phyloP scores from a whole-genome alignment of 2,113 vertebrate species.

The Pseudopipra pipra region DNA sequence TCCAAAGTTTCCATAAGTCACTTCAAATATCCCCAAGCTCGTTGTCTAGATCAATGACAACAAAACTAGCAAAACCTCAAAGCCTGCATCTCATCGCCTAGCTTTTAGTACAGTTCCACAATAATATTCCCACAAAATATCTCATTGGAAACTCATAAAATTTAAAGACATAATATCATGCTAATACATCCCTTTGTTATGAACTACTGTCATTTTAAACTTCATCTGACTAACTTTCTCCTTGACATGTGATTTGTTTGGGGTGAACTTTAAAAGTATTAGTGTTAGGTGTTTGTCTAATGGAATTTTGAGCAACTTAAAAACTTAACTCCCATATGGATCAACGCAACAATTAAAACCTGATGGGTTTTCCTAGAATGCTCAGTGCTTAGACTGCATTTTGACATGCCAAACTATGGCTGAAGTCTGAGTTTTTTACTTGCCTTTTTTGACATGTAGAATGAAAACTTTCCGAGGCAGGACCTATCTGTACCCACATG shows the following conservation, averaged over 20 bases:
- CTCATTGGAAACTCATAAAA: background rate
- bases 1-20: background rate
- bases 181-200: background rate
- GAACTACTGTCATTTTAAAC: background rate
- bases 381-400: background rate
- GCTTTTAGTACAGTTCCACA: background rate
- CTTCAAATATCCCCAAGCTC: background rate
- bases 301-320: background rate
- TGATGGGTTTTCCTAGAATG: background rate
- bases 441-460: background rate
- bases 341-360: background rate
- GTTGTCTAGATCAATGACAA: background rate
- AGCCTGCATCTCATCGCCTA: background rate
- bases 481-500: background rate
- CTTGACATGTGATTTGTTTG: fast-evolving
- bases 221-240: background rate
- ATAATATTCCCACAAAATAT: background rate
- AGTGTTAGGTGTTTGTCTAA: too few relatives aligned
- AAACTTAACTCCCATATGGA: background rate
- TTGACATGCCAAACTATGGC: background rate
- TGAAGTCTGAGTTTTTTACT: background rate
- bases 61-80: background rate
- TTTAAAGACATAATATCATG: background rate
- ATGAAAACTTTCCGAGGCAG: background rate
- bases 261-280: background rate